Base-by-base conservation (phyloP, 2,797 vertebrate genomes). In the Lutjanus campechanus region DNA sequence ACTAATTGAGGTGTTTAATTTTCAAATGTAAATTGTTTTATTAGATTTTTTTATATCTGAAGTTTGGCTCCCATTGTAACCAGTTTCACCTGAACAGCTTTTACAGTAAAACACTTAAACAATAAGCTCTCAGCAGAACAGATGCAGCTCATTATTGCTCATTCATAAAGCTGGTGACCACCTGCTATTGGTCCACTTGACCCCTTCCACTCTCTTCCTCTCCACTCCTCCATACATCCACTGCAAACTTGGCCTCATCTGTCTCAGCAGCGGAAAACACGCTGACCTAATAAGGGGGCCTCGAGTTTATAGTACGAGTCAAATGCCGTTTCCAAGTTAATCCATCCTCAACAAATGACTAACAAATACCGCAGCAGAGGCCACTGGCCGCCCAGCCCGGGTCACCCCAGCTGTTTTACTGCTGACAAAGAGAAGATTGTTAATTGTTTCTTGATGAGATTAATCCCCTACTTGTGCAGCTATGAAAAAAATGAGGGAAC, bases 401-500 rank as follows among this genome's bases (percentile, higher is more conserved):
- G 29, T 59, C 47, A 7, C 11, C 84, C 79, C 92, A 92, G 91
- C 91, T 93, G 90, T 86, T 88, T 76, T 0, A 16, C 69, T 16
- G 19, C 82, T 84, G 85, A 94, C 92, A 92, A 89, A 88, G 88
- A 89, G 77, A 80, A 91, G 79, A 77, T 77, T 91, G 89, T 92
- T 94, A 89, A 92, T 92, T 84, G 86, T 89, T 86, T 75, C 87
- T 90, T 85, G 47, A 69, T 75, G 71, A 92, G 82, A 91, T 92
- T 83, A 89, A 90, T 91, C 74, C 66, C 16, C 59, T 62, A 46
- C 79, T 84, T 90, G 81, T 81, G 87, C 81, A 60, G 76, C 49
- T 73, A 64, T 80, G 82, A 81, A 79, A 74, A 78, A 62, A 83
- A 63, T 16, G 67, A 84, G 77, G 62, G 29, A 76, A 81, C 71